These are phyloP conservation scores for Lutjanus argentimaculatus DNA, from an alignment of 2,797 vertebrate genomes.

Conservation along the genomic window DNA sequence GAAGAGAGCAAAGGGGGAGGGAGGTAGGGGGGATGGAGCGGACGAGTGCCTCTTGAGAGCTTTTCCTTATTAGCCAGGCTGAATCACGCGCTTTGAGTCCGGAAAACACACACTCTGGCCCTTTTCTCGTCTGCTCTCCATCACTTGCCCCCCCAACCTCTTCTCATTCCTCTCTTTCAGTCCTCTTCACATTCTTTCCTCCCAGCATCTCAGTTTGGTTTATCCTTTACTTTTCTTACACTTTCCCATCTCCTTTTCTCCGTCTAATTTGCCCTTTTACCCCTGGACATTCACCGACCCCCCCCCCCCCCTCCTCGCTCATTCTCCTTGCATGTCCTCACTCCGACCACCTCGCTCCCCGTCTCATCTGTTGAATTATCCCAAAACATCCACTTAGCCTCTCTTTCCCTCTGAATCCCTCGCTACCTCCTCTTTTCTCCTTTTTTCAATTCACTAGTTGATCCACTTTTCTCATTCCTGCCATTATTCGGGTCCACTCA, in stretches of 20 bases:
- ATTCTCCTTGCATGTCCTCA: slow-evolving; percentile 22
- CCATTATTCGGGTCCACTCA: slow-evolving; percentile 51
- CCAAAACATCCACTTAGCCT: slow-evolving; percentile 65
- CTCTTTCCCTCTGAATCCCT: slow-evolving; percentile 37
- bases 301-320: not conserved
- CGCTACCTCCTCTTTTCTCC: slow-evolving; percentile 24
- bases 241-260: slow-evolving; percentile 48
- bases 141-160: slow-evolving; percentile 40
- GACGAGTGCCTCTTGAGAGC: slow-evolving; percentile 82
- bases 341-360: slow-evolving; percentile 24
- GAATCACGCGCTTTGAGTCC: slow-evolving; percentile 73
- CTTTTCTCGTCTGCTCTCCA: slow-evolving; percentile 55
- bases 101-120: slow-evolving; percentile 71
- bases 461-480: slow-evolving; percentile 56
- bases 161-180: slow-evolving; percentile 64
- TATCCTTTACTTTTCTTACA: slow-evolving; percentile 26
- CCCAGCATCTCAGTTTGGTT: slow-evolving; percentile 43
- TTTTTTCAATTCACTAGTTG: slow-evolving; percentile 37
- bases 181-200: slow-evolving; percentile 59
- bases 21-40: slow-evolving; percentile 68
- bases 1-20: slow-evolving; percentile 64
- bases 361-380: slow-evolving; percentile 57
- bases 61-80: slow-evolving; percentile 81
- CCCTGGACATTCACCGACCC: slow-evolving; percentile 30
- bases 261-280: slow-evolving; percentile 47